Evolutionary conservation across 2,888 invertebrate species (phyloP), one percentile per base, ranked within the genome.

Genomic region (Acanthococcus lagerstroemiae): DNA sequence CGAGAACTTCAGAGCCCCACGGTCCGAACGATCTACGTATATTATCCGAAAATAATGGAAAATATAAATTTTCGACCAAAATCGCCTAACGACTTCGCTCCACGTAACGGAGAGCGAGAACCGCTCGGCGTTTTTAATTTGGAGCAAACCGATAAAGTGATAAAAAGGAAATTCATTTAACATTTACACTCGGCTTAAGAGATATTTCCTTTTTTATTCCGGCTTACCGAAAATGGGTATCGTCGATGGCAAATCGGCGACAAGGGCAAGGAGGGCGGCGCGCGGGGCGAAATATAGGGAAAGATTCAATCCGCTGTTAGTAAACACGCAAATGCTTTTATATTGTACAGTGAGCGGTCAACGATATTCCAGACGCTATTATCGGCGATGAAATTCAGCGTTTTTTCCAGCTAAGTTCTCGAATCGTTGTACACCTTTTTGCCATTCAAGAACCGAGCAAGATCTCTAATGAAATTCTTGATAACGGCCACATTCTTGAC

Each of bases 241-340:
- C 52, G 22, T 52, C 21, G 52, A 52, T 52, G 15, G 52, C 22
- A 52, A 22, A 52, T 52, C 5, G 52, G 15, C 52, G 22, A 22
- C 52, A 6, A 15, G 52, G 19, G 19, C 4, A 7, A 37, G 24
- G 22, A 9, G 19, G 7, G 21, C 21, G 12, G 19, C 9, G 24
- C 2, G 48, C 22, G 52, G 22, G 22, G 24, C 9, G 24, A 61
- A 22, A 37, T 19, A 30, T 21, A 26, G 30, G 26, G 19, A 54
- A 54, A 30, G 52, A 61, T 61, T 61, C 54, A 54, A 61, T 61
- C 61, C 19, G 61, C 54, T 61, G 61, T 61, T 61, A 22, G 61
- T 54, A 61, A 61, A 61, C 61, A 61, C 61, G 61, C 61, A 61
- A 61, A 61, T 61, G 61, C 61, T 61, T 54, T 61, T 61, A 61